Evolutionary conservation across 2,113 vertebrate species (phyloP).

Genomic region (Crotalus helleri): DNA sequence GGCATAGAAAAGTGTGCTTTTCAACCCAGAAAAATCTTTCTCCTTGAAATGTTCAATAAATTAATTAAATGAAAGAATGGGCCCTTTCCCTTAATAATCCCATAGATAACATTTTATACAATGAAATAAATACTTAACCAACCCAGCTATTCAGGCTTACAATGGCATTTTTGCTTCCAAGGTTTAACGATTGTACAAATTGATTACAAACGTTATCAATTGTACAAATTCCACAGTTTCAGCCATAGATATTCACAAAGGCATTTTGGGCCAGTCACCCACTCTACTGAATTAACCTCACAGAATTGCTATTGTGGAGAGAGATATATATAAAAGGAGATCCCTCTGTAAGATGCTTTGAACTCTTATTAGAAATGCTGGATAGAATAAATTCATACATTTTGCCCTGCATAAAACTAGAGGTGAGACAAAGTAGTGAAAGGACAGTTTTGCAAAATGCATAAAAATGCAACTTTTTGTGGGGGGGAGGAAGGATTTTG

Average conservation of each 20-base stretch:
- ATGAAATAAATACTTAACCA: not conserved
- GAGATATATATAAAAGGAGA: too few species aligned
- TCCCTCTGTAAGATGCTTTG: not conserved
- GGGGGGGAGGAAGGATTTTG: not conserved
- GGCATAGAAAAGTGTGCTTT: not conserved
- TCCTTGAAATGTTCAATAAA: not conserved
- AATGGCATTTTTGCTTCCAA: slow-evolving; percentile 6
- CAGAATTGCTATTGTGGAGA: too few species aligned
- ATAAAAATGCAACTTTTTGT: not conserved
- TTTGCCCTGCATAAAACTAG: not conserved
- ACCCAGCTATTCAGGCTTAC: not conserved
- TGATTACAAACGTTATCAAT: not conserved
- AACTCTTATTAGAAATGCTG: not conserved
- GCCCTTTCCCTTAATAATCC: not conserved
- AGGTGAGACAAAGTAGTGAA: not conserved
- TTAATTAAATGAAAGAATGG: not conserved
- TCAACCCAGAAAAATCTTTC: not conserved
- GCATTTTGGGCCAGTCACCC: too few species aligned
- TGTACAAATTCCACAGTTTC: not conserved
- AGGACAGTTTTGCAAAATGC: not conserved
- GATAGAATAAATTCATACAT: not conserved
- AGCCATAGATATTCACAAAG: too few species aligned
- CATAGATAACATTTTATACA: not conserved
- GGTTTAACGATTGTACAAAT: not conserved
- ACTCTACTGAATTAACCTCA: too few species aligned